Percentiles rank a stretch among this genome's conserved stretches.
phyloP scores from a whole-genome alignment of 2,113 vertebrate genomes.

The Tetrao urogallus region DNA sequence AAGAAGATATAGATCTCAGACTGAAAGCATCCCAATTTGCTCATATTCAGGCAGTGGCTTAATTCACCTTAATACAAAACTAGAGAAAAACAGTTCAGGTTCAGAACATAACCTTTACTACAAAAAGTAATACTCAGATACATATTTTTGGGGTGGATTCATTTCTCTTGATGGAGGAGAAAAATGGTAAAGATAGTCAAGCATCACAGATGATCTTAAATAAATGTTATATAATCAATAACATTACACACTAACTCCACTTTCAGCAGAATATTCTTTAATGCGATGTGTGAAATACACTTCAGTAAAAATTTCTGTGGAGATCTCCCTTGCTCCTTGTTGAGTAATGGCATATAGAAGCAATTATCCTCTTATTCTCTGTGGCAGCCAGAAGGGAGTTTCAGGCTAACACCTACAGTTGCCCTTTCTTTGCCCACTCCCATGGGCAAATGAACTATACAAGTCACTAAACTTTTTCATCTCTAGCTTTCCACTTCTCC shows the following conservation, averaged over 20 bases:
- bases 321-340: background rate
- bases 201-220: background rate
- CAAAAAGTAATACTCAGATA: background rate
- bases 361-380: constrained; percentile 44
- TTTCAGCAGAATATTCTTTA: background rate
- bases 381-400: background rate
- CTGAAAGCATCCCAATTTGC: background rate
- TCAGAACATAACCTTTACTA: background rate
- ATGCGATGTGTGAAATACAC: background rate
- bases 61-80: background rate
- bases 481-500: constrained; percentile 37
- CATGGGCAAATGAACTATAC: constrained; percentile 25
- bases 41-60: background rate
- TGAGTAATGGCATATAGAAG: background rate
- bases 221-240: background rate
- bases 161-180: background rate
- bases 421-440: constrained; percentile 35
- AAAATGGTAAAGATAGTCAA: background rate
- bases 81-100: background rate
- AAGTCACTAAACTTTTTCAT: constrained; percentile 19
- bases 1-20: background rate
- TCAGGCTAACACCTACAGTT: constrained; percentile 1
- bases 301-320: constrained; percentile 12
- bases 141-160: background rate
- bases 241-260: background rate